Evolutionary conservation across 1,140 invertebrate species (phyloP), one percentile per base, ranked within the genome.

Genomic region (Notospermus geniculatus): DNA sequence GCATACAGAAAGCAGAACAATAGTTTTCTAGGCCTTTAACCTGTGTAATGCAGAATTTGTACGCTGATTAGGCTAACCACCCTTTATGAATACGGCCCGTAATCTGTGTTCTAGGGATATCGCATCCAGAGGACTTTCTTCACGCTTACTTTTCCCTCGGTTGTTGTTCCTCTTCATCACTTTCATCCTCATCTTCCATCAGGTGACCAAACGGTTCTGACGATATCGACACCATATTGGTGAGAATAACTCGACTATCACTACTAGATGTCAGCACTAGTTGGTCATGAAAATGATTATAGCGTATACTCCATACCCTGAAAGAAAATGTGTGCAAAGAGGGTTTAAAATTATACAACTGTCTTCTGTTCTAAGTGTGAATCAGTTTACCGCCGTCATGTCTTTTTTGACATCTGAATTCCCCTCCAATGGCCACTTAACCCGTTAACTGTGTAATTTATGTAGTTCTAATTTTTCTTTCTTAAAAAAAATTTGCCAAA

Each of bases 211-310:
- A 87, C 29, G 87, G 86, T 75, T 95, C 92, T 0, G 91, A 92
- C 36, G 92, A 95, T 22, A 98, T 88, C 27, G 91, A 92, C 1
- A 91, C 87, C 2, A 92, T 87, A 73, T 91, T 91, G 2, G 88
- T 90, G 36, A 98, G 83, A 69, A 96, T 85, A 0, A 97, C 95
- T 69, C 92, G 83, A 19, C 91, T 92, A 81, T 99, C 96, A 72
- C 93, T 96, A 71, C 94, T 95, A 28, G 93, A 91, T 4, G 93
- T 92, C 56, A 98, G 80, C n/a, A 99, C 82, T 19, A 99, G 82
- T 81, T 98, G 95, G 80, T 99, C 96, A 80, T 98, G 95, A 77
- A 95, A 97, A 66, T 89, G 90, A 83, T 99, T 98, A 73, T 94
- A 98, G 46, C 91, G 85, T 1, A 96, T 91, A 57, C 86, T 89